Evolutionary conservation across 2,113 vertebrate species (phyloP), one percentile per base, ranked within the genome.

Genomic region (Amblyornis subalaris): DNA sequence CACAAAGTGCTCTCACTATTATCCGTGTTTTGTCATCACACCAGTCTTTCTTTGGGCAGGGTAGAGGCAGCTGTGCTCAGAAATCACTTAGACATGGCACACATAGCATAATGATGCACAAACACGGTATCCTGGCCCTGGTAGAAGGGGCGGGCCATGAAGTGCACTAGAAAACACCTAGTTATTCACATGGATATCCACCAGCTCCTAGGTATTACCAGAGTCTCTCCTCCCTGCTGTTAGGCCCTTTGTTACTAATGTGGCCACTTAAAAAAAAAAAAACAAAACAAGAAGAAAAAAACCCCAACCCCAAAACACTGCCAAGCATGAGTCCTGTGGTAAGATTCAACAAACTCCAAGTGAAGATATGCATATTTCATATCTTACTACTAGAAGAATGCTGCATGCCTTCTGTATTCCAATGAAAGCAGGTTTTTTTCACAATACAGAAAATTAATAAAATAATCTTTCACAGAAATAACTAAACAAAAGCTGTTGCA

Each of bases 71-170:
- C 20, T 31, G 20, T 9, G 23, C 14, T 50, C 3, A 6, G 33
- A 71, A 78, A 54, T 61, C 11, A 23, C 45, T 66, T 45, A 21
- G 12, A 31, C 24, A 10, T 3, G 14, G 24, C 21, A 48, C 21
- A 21, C 0, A 0, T 11, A n/a, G 22, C 38, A 10, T 22, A 29
- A 44, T 1, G 0, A 36, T 24, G 26, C 38, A 38, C 6, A 50
- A 54, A 28, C 8, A 33, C 1, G 0, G 9, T 1, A 0, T 29
- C 58, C 58, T 47, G 23, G 65, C 11, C 22, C 25, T 67, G 23
- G 31, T 31, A 35, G 58, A 85, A 67, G 22, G 6, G 18, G 5
- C 54, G 2, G 21, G 42, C 35, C 14, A 4, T 5, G 9, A 85
- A 78, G 38, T 22, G 1, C 26, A 8, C 26, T 44, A 69, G 47